These are phyloP conservation scores for Oreocharis arfaki DNA, from an alignment of 2,113 vertebrate genomes.

Conservation along the genomic window DNA sequence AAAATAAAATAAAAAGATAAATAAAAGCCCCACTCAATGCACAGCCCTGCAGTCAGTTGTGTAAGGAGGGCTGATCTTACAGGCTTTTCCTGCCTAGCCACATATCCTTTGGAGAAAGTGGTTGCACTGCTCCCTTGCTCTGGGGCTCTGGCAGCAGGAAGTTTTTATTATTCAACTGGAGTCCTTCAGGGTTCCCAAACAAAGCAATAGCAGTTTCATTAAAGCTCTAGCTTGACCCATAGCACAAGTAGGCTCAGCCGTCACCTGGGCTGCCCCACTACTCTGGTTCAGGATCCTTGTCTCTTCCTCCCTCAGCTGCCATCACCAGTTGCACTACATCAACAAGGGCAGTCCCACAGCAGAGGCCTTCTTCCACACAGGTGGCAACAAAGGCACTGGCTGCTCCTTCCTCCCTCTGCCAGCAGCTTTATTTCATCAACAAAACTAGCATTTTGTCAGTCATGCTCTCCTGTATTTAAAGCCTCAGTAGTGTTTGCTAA, in stretches of 20 bases:
- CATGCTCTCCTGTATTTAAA: not conserved
- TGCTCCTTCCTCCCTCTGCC: not conserved
- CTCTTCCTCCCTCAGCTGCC: accelerated
- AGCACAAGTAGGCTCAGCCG: not conserved
- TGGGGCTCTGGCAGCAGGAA: not conserved
- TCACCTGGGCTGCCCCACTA: not conserved
- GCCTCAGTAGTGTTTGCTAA: not conserved
- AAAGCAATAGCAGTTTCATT: not conserved
- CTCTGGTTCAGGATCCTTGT: not conserved
- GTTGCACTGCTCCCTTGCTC: not conserved
- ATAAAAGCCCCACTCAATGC: not conserved
- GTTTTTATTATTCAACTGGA: not conserved
- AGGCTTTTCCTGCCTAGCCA: slow-evolving; percentile 36
- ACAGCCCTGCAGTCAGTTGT: not conserved
- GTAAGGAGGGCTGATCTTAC: slow-evolving; percentile 10
- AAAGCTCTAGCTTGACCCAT: not conserved
- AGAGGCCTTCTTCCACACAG: not conserved
- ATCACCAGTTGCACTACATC: accelerated
- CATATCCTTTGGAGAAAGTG: not conserved
- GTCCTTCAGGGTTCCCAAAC: not conserved
- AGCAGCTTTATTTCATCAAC: not conserved
- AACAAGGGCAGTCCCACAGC: accelerated
- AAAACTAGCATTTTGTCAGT: not conserved
- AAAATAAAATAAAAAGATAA: not conserved
- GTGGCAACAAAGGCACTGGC: not conserved